These are phyloP conservation scores for Entomobrya multifasciata DNA, from an alignment of 2,888 invertebrate species.

Conservation along the genomic window DNA sequence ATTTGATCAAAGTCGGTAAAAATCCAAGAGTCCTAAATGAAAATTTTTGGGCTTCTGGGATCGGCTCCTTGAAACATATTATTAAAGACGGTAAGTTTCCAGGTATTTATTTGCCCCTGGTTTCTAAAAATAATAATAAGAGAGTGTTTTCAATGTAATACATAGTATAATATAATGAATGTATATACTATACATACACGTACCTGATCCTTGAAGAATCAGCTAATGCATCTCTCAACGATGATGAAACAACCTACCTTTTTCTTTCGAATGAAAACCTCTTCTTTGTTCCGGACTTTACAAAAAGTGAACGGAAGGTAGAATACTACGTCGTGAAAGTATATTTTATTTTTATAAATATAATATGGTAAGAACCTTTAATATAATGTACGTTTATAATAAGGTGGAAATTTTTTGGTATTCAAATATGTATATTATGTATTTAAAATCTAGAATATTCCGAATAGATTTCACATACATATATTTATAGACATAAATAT, in stretches of 20 bases:
- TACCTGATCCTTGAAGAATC: background rate
- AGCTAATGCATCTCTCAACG: background rate
- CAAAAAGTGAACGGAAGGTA: background rate
- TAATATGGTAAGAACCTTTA: too few species aligned
- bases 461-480: too few species aligned
- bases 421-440: too few species aligned
- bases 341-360: too few species aligned
- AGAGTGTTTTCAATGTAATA: background rate
- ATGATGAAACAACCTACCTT: background rate
- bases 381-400: too few species aligned
- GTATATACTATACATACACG: too few species aligned
- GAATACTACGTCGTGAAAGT: background rate
- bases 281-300: background rate
- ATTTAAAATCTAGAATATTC: too few species aligned
- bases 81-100: background rate
- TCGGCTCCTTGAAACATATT: background rate
- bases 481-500: too few species aligned
- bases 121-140: background rate
- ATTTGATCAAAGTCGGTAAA: slow-evolving; percentile 33
- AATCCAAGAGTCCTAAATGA: background rate
- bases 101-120: background rate
- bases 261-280: background rate
- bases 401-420: too few species aligned
- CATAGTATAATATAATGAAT: background rate
- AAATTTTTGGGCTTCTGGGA: too few species aligned